Base-by-base conservation (phyloP, 92 coral and sea anemone species). In the Phenganax stokvisi region DNA sequence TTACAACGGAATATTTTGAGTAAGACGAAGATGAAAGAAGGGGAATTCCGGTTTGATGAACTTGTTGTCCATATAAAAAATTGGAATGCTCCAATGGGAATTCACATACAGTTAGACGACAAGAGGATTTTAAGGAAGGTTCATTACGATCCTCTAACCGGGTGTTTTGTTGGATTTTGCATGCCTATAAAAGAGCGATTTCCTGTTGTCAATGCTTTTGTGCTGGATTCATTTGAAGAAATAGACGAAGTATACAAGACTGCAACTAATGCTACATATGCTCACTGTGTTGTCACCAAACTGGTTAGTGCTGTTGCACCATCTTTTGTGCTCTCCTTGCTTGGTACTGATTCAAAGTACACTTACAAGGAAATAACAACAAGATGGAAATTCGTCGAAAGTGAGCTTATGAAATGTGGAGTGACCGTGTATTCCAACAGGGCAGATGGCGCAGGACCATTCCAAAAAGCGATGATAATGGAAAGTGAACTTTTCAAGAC, bases 331-430 rank as follows among this genome's bases (percentile, higher is more conserved):
- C 28, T 65, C 30, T 65, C 15, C 71, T 10, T 17, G n/a, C 71
- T 65, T 17, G 71, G 71, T 17, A 65, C 28, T 65, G 71, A 65
- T 44, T 65, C 71, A 65, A 65, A 65, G 71, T 65, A 65, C 71
- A 65, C 71, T 65, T 44, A 65, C 71, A 65, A 65, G 10, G 71
- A 65, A 65, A 65, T 65, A 65, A 17, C 28, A 8, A 25, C 25
- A 17, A 65, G 71, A 65, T 65, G 71, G 71, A 12, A 65, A 65
- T 65, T 65, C 15, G 27, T 15, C 15, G 71, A 65, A 65, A 65
- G 71, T 65, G 71, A 65, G 27, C 71, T 65, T 28, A 10, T 10
- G 15, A 65, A 17, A 65, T 17, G 71, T 10, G 31, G 31, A 17
- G 71, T 65, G 71, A 65, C 71, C 7, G 71, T 65, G 71, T 65